These are phyloP conservation scores for Clarias pachynema DNA, from an alignment of 2,797 vertebrate genomes.

Conservation along the genomic window DNA sequence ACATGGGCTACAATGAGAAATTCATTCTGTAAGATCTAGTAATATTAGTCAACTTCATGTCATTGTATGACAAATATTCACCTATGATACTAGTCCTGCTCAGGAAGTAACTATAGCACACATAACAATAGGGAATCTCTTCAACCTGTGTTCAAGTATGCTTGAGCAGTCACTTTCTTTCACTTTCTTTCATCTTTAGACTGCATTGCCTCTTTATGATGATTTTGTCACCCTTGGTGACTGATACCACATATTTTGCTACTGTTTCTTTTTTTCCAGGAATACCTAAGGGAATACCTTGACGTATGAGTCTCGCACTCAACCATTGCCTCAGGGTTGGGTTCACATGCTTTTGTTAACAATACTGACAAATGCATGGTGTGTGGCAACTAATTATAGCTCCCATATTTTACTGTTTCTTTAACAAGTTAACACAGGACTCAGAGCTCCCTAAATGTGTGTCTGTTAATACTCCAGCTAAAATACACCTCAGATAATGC, in stretches of 20 bases:
- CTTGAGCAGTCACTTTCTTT: not conserved
- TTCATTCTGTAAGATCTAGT: not conserved
- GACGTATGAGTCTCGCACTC: not conserved
- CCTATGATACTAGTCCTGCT: not conserved
- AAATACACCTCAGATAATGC: no score
- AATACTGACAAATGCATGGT: not conserved
- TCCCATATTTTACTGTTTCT: no score
- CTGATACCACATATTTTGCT: not conserved
- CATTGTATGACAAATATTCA: not conserved
- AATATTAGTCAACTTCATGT: not conserved
- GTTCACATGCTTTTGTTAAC: not conserved
- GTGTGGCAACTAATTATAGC: not conserved
- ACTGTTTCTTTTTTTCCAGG: not conserved
- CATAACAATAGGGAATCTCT: not conserved
- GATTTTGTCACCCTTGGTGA: not conserved
- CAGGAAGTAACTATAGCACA: not conserved
- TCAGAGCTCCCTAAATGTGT: no score
- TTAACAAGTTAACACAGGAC: no score
- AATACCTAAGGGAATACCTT: not conserved
- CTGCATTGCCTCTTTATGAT: not conserved
- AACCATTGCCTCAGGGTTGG: not conserved
- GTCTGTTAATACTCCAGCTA: no score
- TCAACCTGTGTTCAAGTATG: not conserved
- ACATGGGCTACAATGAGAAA: not conserved
- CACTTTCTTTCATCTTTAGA: not conserved